Base-by-base conservation (phyloP, 2,113 vertebrate genomes). In the Gyps fulvus region DNA sequence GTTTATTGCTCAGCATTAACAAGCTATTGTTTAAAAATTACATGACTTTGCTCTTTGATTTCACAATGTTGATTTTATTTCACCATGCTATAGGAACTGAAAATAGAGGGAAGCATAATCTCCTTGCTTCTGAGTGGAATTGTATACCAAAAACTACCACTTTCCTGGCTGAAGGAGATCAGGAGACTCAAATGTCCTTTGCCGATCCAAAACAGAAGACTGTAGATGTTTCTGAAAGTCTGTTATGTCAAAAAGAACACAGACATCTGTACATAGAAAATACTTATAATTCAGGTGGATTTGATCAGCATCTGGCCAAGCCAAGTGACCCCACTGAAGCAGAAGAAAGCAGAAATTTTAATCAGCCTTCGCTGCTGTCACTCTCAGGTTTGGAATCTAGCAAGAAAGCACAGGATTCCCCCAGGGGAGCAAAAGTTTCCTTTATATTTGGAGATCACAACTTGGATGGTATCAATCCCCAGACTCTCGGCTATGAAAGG, bases 391-490 rank as follows among this genome's bases (percentile, higher is more conserved):
- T 98, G 91, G 98, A 99, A 81, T 79, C 98, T 74, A 95, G 89
- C 47, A 98, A 98, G 93, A 99, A 99, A 98, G 96, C 98, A 96
- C 99, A 99, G 94, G 99, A 99, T 80, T 98, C 99, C 65, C 98
- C 99, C 19, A 98, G 99, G 87, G 99, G 98, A 97, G 99, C 99
- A 96, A 99, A 99, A 98, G 99, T 99, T 96, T 99, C 99, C 90
- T 99, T 99, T 96, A 99, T 99, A 97, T 99, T 99, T 97, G 99
- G 99, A 96, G 99, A 99, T 95, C 98, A 99, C 76, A 98, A 97
- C 85, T 98, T 99, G 96, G 99, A 99, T 94, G 92, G 95, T 58
- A 97, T 99, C 78, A 99, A 97, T 89, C 98, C 99, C 32, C 99
- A 99, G 91, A 99, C 99, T 84, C 98, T 99, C 83, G 99, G 99